Base-by-base conservation (phyloP, 2,797 vertebrate species). In the Dipus sagitta region DNA sequence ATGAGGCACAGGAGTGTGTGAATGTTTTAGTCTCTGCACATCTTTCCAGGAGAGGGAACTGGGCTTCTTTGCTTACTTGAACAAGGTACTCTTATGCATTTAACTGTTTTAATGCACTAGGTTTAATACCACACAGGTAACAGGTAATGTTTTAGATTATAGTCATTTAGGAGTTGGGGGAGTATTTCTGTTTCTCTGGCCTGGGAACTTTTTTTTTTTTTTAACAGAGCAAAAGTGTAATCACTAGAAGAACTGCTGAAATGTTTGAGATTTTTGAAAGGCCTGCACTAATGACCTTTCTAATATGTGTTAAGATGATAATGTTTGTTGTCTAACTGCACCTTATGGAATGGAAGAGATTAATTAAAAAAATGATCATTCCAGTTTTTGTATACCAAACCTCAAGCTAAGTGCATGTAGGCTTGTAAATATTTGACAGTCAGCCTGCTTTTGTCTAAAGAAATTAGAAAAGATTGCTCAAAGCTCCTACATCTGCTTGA, bases 111-210 rank as follows among this genome's bases (percentile, higher is more conserved):
- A 47, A 47, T 47, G 47, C 47, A 47, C 47, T 47, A 47, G 47
- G 47, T 47, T 47, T 47, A 47, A 47, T 47, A 47, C 47, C 47
- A 47, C 47, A 47, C 76, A 82, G 30, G 93, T 24, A 64, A 42
- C 62, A 78, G 74, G 74, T 84, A 67, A 90, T 47, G 5, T 47
- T 64, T 14, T 28, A 0, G 1, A 52, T 84, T 92, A 92, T 54
- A 96, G 89, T 91, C 93, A 71, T 95, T 94, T 93, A 67, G 93
- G 86, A 94, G 81, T 93, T 86, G 38, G n/a, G 78, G 86, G 80
- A 96, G 85, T 8, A 62, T 91, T 96, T 95, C 77, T 92, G 0
- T 71, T 94, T 80, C 14, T 32, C 75, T 30, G 58, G 23, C 64
- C 81, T 87, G 79, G 64, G 81, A 94, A 82, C n/a, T 90, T 96